Evolutionary conservation across 2,113 vertebrate species (phyloP).

Genomic region (Aspiorhynchus laticeps): DNA sequence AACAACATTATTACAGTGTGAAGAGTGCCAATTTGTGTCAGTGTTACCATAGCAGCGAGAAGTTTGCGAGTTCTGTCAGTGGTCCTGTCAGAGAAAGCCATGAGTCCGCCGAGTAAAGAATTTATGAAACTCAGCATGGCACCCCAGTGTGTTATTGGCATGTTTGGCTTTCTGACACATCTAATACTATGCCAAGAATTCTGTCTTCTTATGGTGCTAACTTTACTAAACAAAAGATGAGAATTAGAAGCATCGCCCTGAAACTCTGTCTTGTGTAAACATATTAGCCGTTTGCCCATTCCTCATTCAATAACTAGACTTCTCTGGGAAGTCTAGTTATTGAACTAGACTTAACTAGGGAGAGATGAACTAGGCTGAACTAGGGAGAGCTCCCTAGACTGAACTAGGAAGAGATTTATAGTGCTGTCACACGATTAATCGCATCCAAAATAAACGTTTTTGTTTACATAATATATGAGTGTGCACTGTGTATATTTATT

Average conservation of each 20-base stretch:
- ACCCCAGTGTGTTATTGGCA: constrained; percentile 7
- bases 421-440: too few relatives aligned
- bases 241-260: neutral
- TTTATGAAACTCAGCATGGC: neutral
- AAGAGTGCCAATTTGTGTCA: constrained; percentile 1
- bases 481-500: too few relatives aligned
- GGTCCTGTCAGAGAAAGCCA: constrained; percentile 6
- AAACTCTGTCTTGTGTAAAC: neutral
- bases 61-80: constrained; percentile 2
- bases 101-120: neutral
- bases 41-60: neutral
- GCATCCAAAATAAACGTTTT: too few relatives aligned
- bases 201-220: neutral
- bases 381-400: too few relatives aligned
- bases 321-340: too few relatives aligned
- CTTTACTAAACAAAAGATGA: constrained; percentile 4
- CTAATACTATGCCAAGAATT: neutral
- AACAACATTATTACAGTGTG: neutral
- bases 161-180: constrained; percentile 3
- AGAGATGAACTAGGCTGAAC: too few relatives aligned
- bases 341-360: too few relatives aligned
- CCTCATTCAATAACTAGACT: neutral
- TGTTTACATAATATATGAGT: too few relatives aligned
- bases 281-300: neutral
- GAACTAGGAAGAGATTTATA: too few relatives aligned